Conservation (phyloP, 2,113 vertebrate species). For the Proterorhinus semilunaris region DNA sequence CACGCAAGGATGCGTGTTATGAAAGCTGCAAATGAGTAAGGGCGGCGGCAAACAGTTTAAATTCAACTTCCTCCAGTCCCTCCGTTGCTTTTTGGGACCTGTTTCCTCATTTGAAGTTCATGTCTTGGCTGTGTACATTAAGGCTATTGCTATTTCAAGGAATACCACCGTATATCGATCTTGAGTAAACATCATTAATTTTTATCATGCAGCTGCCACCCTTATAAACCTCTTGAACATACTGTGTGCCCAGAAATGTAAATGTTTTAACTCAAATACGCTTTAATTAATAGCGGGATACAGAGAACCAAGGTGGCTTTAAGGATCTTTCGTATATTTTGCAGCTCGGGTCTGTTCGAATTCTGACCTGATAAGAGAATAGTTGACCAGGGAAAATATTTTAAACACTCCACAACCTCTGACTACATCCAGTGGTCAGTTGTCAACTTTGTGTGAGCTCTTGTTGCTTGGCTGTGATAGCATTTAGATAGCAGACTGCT, state of each 20-base stretch:
- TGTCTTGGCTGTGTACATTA: not conserved
- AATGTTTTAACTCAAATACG: slow-evolving; percentile 15
- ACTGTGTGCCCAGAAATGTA: slow-evolving; percentile 15
- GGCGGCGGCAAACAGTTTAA: too few relatives aligned
- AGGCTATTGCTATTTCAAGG: not conserved
- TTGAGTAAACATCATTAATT: slow-evolving; percentile 9
- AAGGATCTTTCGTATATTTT: not conserved
- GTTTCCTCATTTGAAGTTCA: not conserved
- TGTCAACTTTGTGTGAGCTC: not conserved
- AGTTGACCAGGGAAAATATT: too few relatives aligned
- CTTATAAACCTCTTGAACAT: slow-evolving; percentile 21
- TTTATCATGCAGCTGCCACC: slow-evolving; percentile 22
- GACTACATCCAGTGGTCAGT: not conserved
- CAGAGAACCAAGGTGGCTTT: too few relatives aligned
- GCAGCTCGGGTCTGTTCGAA: not conserved
- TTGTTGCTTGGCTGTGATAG: not conserved
- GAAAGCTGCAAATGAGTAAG: too few relatives aligned
- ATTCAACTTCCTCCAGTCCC: too few relatives aligned
- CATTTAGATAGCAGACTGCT: not conserved
- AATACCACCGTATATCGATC: not conserved
- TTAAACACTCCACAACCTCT: too few relatives aligned
- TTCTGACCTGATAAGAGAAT: not conserved
- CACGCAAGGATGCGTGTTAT: too few relatives aligned
- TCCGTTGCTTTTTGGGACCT: not conserved
- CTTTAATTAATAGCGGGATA: too few relatives aligned